phyloP scores from a whole-genome alignment of 2,888 invertebrate species.

The Melanostoma scalare region DNA sequence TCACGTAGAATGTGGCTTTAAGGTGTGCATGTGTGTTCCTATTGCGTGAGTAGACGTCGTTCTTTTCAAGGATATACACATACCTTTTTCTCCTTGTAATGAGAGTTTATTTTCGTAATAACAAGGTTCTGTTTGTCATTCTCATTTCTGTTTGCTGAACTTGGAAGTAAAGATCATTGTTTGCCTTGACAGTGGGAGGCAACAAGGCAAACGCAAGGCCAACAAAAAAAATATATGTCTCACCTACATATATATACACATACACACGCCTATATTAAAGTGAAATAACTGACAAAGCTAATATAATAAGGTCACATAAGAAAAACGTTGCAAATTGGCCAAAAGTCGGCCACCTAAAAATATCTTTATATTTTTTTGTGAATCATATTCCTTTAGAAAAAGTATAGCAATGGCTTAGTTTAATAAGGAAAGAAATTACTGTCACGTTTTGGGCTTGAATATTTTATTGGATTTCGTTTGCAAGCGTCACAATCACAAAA shows the following conservation, averaged over 20 bases:
- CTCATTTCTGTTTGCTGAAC: conserved; percentile 63
- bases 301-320: conserved; percentile 52
- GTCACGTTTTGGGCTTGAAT: conserved; percentile 60
- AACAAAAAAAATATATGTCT: conserved; percentile 1
- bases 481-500: not conserved
- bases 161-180: conserved; percentile 53
- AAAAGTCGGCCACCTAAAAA: conserved; percentile 12
- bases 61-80: conserved; percentile 41
- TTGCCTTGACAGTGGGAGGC: conserved; percentile 14
- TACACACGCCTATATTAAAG: too few species aligned
- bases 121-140: conserved; percentile 65
- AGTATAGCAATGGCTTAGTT: conserved; percentile 8
- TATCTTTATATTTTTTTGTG: not conserved
- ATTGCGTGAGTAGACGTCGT: conserved; percentile 29
- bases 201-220: not conserved
- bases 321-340: conserved; percentile 53
- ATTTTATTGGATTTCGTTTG: conserved; percentile 63
- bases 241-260: too few species aligned
- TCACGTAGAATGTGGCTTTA: not conserved
- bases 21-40: not conserved
- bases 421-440: conserved; percentile 68
- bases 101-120: conserved; percentile 56
- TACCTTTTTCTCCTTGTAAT: conserved; percentile 14
- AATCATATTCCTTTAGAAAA: conserved; percentile 1
- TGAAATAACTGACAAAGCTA: conserved; percentile 44